phyloP scores from a whole-genome alignment of 1,140 invertebrate species.

The Pectinophora gossypiella region DNA sequence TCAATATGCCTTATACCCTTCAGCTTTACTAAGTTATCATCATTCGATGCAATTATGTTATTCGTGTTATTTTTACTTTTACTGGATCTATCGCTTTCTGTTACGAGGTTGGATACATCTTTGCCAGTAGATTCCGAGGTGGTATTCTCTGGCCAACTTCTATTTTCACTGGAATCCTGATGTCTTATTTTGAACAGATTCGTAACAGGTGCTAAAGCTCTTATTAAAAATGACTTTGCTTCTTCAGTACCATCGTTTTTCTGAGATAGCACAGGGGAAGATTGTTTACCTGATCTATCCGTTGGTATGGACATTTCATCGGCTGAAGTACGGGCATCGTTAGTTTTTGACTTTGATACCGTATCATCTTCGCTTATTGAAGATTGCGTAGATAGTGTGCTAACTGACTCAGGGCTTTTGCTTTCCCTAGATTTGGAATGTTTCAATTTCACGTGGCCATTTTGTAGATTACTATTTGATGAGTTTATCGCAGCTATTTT shows the following conservation, averaged over 20 bases:
- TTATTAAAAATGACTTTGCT: slow-evolving; percentile 82
- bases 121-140: slow-evolving; percentile 49
- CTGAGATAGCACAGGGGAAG: slow-evolving; percentile 63
- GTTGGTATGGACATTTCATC: slow-evolving; percentile 76
- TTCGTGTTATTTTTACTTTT: slow-evolving; percentile 45
- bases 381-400: slow-evolving; percentile 62
- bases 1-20: slow-evolving; percentile 72
- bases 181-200: slow-evolving; percentile 79
- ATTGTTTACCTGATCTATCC: slow-evolving; percentile 76
- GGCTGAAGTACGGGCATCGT: slow-evolving; percentile 70
- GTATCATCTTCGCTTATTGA: slow-evolving; percentile 71
- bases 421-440: slow-evolving; percentile 64
- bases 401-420: slow-evolving; percentile 70
- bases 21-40: slow-evolving; percentile 60
- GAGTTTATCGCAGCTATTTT: slow-evolving; percentile 43
- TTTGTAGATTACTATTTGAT: slow-evolving; percentile 35
- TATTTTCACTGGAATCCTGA: slow-evolving; percentile 69
- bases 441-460: slow-evolving; percentile 48
- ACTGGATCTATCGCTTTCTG: slow-evolving; percentile 48
- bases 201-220: slow-evolving; percentile 81
- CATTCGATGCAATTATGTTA: slow-evolving; percentile 56
- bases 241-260: slow-evolving; percentile 78
- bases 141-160: slow-evolving; percentile 46
- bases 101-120: slow-evolving; percentile 48
- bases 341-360: slow-evolving; percentile 47